These are phyloP conservation scores for Zaprionus gabonicus DNA, from an alignment of 1,140 invertebrate species.

Conservation along the genomic window DNA sequence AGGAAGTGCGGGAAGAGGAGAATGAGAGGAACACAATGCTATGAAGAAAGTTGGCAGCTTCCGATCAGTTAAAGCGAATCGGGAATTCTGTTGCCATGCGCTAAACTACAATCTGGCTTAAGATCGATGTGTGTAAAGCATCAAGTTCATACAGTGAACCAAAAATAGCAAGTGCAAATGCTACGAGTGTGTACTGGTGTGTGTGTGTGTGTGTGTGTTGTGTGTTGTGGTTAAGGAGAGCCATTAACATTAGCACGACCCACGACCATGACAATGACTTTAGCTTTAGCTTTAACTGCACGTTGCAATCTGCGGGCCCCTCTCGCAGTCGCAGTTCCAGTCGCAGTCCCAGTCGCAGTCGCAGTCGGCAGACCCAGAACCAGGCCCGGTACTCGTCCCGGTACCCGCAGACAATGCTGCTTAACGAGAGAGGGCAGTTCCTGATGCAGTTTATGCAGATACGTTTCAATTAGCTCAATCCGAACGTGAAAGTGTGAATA, in stretches of 20 bases:
- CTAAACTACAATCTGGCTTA: neutral
- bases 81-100: neutral
- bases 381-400: slow-evolving; percentile 6
- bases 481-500: slow-evolving; percentile 77
- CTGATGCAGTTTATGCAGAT: slow-evolving; percentile 70
- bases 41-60: neutral
- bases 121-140: slow-evolving; percentile 9
- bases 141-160: slow-evolving; percentile 18
- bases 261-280: slow-evolving; percentile 73
- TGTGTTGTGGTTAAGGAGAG: slow-evolving; percentile 36
- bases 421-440: slow-evolving; percentile 51
- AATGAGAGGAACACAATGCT: neutral
- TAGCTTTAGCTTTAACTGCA: slow-evolving; percentile 52
- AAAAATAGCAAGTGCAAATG: slow-evolving; percentile 39
- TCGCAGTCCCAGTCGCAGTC: neutral
- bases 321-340: neutral
- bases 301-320: slow-evolving; percentile 43
- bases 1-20: neutral
- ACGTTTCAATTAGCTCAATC: slow-evolving; percentile 80
- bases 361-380: neutral
- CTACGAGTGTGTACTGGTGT: neutral
- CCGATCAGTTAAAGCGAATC: neutral
- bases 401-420: slow-evolving; percentile 47
- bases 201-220: slow-evolving; percentile 25
- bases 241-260: slow-evolving; percentile 58